Evolutionary conservation across 2,888 invertebrate genomes (phyloP).

Genomic region (Heliconius sara): DNA sequence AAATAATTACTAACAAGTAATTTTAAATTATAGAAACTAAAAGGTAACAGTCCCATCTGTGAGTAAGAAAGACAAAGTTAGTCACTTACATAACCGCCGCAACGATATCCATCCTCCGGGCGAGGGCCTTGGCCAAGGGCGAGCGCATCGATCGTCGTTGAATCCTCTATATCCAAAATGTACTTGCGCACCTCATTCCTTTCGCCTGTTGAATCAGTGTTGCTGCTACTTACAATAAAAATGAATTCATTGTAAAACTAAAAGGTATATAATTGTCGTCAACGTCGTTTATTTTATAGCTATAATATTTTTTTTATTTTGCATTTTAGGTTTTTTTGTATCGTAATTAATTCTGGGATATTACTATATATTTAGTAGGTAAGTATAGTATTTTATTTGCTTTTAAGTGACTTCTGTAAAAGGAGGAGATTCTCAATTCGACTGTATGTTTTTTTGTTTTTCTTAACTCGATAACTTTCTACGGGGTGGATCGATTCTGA

Average conservation of each 20-base stretch:
- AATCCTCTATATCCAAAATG: constrained; percentile 51
- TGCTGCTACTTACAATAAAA: constrained; percentile 18
- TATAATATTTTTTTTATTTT: background rate
- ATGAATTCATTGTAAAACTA: background rate
- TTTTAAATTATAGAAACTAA: background rate
- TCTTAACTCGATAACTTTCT: too few species aligned
- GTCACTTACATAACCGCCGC: constrained; percentile 70
- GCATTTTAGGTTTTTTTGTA: background rate
- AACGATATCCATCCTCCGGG: constrained; percentile 67
- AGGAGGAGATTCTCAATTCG: too few species aligned
- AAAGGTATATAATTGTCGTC: background rate
- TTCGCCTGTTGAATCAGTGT: constrained; percentile 56
- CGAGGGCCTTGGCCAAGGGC: constrained; percentile 78
- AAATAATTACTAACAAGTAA: background rate
- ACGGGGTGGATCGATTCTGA: too few species aligned
- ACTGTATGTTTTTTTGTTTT: too few species aligned
- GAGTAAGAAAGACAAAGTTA: constrained; percentile 28
- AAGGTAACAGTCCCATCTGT: background rate
- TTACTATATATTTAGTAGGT: background rate
- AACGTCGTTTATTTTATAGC: background rate
- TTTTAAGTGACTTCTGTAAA: too few species aligned
- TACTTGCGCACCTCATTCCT: constrained; percentile 58
- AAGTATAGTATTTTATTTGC: background rate
- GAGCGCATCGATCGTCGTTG: constrained; percentile 65
- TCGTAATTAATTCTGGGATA: background rate